Evolutionary conservation across 35 echinoderm and acorn worm genomes (phyloP).

Genomic region (Ptychodera flava): DNA sequence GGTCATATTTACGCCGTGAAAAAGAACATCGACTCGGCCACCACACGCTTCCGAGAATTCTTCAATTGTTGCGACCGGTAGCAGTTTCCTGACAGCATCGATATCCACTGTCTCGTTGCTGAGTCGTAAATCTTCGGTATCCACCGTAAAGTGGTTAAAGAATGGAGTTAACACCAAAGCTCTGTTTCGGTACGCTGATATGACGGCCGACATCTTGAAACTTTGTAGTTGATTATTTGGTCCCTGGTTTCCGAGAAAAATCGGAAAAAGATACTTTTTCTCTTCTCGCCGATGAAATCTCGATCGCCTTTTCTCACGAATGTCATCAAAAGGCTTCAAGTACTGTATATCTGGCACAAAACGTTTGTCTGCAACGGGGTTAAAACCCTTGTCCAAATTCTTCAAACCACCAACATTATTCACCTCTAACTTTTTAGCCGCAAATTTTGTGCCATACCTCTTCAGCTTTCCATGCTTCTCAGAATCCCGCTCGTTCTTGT

Average conservation of each 20-base stretch:
- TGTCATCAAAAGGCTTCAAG: no score
- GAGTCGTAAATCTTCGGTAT: not conserved
- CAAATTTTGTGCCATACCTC: no score
- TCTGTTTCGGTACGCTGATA: not conserved
- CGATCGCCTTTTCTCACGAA: no score
- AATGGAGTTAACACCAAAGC: not conserved
- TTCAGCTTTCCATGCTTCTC: no score
- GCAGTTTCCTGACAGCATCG: not conserved
- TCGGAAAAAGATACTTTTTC: constrained; percentile 7
- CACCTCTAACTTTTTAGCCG: no score
- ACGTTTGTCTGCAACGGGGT: no score
- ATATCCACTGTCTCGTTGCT: constrained; percentile 11
- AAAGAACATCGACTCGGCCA: not conserved
- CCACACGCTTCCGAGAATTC: not conserved
- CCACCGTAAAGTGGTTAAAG: not conserved
- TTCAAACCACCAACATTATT: no score
- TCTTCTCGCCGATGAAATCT: no score
- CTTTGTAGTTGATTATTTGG: constrained; percentile 19
- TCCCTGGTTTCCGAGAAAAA: constrained; percentile 6
- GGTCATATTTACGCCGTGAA: not conserved
- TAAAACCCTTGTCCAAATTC: no score
- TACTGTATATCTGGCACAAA: no score
- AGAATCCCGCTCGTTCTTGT: no score
- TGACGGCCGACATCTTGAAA: not conserved
- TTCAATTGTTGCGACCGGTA: not conserved